Conservation (phyloP, 2,888 invertebrate genomes). For the Thalpophila matura region DNA sequence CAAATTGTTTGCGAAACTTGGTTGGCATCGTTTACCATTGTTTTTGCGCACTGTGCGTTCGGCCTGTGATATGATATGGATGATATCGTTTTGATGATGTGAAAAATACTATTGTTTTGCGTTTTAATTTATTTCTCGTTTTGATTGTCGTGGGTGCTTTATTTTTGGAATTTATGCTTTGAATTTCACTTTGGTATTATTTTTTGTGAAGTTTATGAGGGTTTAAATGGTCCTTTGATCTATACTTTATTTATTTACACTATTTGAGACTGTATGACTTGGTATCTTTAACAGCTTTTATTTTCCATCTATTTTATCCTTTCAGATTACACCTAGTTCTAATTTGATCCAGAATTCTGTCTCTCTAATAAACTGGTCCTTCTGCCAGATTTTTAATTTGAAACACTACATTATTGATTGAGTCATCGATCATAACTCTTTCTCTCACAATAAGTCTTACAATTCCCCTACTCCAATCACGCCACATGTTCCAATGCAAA, state of each 20-base stretch:
- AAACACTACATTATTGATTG: not conserved
- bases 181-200: not conserved
- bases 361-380: not conserved
- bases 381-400: too few species aligned
- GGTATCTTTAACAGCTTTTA: too few species aligned
- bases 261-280: too few species aligned
- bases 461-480: conserved; percentile 33
- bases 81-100: conserved; percentile 43
- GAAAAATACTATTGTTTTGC: conserved; percentile 19
- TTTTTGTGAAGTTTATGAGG: not conserved
- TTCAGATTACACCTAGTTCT: too few species aligned
- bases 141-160: not conserved
- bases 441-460: not conserved
- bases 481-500: conserved; percentile 56
- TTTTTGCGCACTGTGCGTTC: conserved; percentile 34
- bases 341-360: too few species aligned
- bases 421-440: not conserved
- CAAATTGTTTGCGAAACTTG: conserved; percentile 59
- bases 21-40: conserved; percentile 40
- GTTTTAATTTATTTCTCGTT: conserved; percentile 13
- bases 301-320: too few species aligned
- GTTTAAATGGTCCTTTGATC: not conserved
- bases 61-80: conserved; percentile 13
- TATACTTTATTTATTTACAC: not conserved
- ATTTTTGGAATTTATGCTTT: not conserved